phyloP scores from a whole-genome alignment of 2,113 vertebrate genomes.

The Oxyura jamaicensis region DNA sequence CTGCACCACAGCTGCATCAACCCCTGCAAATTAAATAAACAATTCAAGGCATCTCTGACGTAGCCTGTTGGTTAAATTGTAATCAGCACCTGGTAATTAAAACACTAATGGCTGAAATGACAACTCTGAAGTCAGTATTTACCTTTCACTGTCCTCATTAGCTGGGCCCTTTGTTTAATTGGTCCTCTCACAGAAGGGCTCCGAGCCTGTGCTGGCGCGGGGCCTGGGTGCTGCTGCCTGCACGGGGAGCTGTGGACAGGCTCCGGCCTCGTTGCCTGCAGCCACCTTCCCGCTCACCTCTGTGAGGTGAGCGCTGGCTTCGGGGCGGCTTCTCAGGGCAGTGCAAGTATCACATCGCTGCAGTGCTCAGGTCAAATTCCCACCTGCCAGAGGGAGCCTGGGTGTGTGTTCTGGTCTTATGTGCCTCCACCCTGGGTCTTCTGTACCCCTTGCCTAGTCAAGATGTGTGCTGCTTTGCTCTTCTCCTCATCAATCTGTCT shows the following conservation, averaged over 20 bases:
- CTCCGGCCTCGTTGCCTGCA: neutral
- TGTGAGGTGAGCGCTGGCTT: neutral
- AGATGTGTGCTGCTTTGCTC: neutral
- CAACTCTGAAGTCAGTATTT: slow-evolving; percentile 25
- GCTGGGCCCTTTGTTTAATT: slow-evolving; percentile 2
- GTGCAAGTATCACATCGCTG: neutral
- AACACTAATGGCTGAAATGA: neutral
- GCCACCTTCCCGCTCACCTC: neutral
- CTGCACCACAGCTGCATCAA: neutral
- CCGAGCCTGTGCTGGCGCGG: neutral
- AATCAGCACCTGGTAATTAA: slow-evolving; percentile 38
- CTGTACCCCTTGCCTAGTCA: fast-evolving
- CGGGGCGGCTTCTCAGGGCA: fast-evolving
- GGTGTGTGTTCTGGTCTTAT: neutral
- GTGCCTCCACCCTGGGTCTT: neutral
- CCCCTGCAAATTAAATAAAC: neutral
- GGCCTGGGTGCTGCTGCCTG: neutral
- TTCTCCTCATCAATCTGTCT: no score
- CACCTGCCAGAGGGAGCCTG: neutral
- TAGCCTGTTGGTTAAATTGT: neutral
- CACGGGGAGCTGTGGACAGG: neutral
- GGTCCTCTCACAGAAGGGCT: neutral
- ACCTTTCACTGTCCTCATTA: slow-evolving; percentile 5
- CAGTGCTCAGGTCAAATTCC: neutral
- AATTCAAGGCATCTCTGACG: neutral